Evolutionary conservation across 2,113 vertebrate species (phyloP), one percentile per base, ranked within the genome.

Genomic region (Mustela nigripes): DNA sequence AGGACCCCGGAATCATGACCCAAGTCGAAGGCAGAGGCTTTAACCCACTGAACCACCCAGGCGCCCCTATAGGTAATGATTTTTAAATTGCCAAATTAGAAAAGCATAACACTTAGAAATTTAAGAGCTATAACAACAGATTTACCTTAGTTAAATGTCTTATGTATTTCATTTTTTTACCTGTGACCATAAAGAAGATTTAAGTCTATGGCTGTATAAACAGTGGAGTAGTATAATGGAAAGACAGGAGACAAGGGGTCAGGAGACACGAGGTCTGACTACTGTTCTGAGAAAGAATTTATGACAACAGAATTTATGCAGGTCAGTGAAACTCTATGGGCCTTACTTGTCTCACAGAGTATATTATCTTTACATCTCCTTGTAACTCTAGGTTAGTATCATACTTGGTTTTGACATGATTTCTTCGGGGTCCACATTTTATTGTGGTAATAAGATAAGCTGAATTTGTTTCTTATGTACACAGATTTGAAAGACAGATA

Each of bases 11-110:
- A 56, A 18, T 56, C 4, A 56, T 18, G 53, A 56, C 53, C 53
- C 53, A 18, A 16, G 53, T 16, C 16, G 16, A 56, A 56, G 53
- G 53, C 53, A 18, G 16, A 56, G 53, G 53, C 16, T 56, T 56
- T 56, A 56, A 56, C 53, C 53, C 53, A 56, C 53, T 56, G 53
- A 18, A 5, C 16, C 15, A 56, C 53, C 53, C 53, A 56, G 53
- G 53, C 15, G 53, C 53, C 4, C 53, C 53, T 73, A 24, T 78
- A 33, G 36, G 7, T 79, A 26, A 90, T 39, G 12, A 69, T 36
- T 92, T 93, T 84, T 95, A 86, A 63, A 92, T 56, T 33, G 63
- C 12, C 48, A 65, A 87, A 86, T 81, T 73, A 81, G 56, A 90
- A 93, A 95, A 89, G 24, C 0, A 28, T 33, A 39, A 93, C 63